Evolutionary conservation across 1,140 invertebrate species (phyloP).

Genomic region (Drosophila mojavensis): DNA sequence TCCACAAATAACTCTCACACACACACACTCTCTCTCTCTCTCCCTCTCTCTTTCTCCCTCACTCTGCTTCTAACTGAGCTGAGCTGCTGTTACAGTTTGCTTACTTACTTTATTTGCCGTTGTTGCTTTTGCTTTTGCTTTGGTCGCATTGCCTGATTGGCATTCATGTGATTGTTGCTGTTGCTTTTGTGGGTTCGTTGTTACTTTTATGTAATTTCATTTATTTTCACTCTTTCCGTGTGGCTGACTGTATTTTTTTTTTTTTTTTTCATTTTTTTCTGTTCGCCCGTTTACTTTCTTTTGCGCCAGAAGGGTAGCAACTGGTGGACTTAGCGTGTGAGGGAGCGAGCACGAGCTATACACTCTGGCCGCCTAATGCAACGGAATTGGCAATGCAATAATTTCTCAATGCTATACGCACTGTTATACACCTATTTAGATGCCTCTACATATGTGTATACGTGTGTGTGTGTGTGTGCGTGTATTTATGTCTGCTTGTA

Average conservation of each 20-base stretch:
- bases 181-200: constrained; percentile 64
- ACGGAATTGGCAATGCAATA: constrained; percentile 44
- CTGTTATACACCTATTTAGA: not conserved
- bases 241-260: constrained; percentile 15
- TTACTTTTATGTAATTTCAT: constrained; percentile 81
- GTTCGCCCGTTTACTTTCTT: constrained; percentile 71
- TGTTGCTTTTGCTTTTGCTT: constrained; percentile 24
- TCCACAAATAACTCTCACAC: constrained; percentile 26
- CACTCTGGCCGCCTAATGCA: constrained; percentile 6
- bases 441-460: not conserved
- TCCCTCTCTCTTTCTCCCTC: constrained; percentile 15
- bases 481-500: constrained; percentile 1
- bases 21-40: constrained; percentile 10
- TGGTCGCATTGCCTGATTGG: constrained; percentile 27
- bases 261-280: constrained; percentile 3
- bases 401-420: constrained; percentile 46
- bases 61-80: constrained; percentile 37
- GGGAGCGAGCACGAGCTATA: not conserved
- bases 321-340: not conserved
- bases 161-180: constrained; percentile 47
- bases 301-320: constrained; percentile 37
- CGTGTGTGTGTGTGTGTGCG: not conserved
- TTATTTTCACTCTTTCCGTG: constrained; percentile 66
- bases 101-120: constrained; percentile 10
- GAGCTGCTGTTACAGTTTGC: constrained; percentile 39